Evolutionary conservation across 2,797 vertebrate genomes (phyloP).

Genomic region (Micromesistius poutassou): DNA sequence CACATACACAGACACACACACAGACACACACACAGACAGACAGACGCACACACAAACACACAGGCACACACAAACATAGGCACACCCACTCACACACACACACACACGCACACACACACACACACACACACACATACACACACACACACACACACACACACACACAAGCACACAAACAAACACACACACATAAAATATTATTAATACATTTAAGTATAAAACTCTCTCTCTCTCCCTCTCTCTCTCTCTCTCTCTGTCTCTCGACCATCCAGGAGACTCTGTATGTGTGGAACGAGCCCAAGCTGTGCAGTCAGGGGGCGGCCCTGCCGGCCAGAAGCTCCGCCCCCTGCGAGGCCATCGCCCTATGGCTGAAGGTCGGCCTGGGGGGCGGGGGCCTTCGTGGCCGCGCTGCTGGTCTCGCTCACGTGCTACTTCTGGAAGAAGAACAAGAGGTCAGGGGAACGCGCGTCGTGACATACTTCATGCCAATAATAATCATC

Average conservation of each 20-base stretch:
- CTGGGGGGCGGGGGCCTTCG: slow-evolving; percentile 85
- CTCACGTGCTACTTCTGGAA: slow-evolving; percentile 99
- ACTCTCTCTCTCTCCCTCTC: neutral
- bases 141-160: too few relatives aligned
- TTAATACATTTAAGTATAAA: too few relatives aligned
- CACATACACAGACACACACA: too few relatives aligned
- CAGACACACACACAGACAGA: too few relatives aligned
- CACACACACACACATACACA: too few relatives aligned
- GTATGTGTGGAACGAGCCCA: slow-evolving; percentile 93
- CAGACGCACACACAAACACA: too few relatives aligned
- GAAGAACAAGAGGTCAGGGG: slow-evolving; percentile 91
- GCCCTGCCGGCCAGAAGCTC: slow-evolving; percentile 80
- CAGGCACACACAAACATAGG: too few relatives aligned
- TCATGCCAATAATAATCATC: too few relatives aligned
- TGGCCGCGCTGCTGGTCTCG: slow-evolving; percentile 85
- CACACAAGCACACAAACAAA: too few relatives aligned
- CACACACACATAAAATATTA: too few relatives aligned
- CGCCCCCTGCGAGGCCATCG: slow-evolving; percentile 84
- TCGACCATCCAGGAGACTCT: slow-evolving; percentile 79
- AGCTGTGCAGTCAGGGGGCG: slow-evolving; percentile 83
- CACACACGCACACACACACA: too few relatives aligned
- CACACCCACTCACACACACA: too few relatives aligned
- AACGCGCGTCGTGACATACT: neutral
- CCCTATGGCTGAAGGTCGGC: slow-evolving; percentile 92
- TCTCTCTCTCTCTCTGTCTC: neutral